Evolutionary conservation across 2,888 invertebrate genomes (phyloP).

Genomic region (Drepana falcataria): DNA sequence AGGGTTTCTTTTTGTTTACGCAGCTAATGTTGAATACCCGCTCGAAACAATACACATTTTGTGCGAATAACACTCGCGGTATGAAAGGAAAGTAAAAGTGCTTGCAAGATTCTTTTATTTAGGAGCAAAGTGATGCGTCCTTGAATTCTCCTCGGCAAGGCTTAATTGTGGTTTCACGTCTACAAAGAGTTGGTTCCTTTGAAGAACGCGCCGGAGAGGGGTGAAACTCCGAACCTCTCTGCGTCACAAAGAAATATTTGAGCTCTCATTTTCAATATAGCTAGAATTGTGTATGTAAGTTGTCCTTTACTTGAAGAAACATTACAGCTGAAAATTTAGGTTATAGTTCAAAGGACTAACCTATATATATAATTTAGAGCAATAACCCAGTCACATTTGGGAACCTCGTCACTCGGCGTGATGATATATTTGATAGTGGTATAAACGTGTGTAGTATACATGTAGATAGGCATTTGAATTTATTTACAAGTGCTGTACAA

Average conservation of each 20-base stretch:
- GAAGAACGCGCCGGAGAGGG: constrained; percentile 37
- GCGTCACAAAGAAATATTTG: constrained; percentile 56
- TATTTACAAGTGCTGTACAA: no score
- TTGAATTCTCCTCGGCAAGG: constrained; percentile 68
- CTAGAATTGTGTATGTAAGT: constrained; percentile 13
- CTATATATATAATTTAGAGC: no score
- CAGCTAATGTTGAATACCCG: constrained; percentile 29
- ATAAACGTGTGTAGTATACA: no score
- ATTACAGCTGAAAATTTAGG: no score
- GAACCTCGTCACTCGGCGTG: no score
- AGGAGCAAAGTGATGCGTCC: constrained; percentile 59
- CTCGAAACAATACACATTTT: constrained; percentile 44
- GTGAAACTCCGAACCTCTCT: constrained; percentile 27
- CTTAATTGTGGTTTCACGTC: constrained; percentile 72
- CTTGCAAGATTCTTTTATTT: constrained; percentile 60
- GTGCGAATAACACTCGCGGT: constrained; percentile 47
- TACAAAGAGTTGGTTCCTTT: constrained; percentile 73
- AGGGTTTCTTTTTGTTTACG: constrained; percentile 42
- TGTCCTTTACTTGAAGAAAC: background rate
- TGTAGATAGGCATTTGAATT: no score
- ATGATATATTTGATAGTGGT: no score
- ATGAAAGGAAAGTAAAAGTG: constrained; percentile 65
- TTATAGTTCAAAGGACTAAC: no score
- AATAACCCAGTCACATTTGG: no score
- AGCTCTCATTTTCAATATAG: constrained; percentile 50